phyloP scores from a whole-genome alignment of 2,888 invertebrate species.

The Seira ritae region DNA sequence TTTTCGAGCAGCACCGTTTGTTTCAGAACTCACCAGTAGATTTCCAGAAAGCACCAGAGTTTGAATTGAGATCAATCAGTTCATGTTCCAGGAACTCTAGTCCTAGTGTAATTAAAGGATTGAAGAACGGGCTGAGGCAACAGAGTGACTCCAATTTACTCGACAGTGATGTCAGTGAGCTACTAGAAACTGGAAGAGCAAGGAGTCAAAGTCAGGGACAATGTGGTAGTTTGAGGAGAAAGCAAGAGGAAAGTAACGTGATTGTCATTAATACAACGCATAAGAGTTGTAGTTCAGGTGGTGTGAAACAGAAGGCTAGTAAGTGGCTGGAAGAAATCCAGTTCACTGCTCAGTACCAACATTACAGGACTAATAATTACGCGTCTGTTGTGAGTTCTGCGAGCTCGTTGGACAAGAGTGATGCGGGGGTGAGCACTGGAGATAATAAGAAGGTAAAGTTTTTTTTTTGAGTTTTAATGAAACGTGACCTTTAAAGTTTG shows the following conservation, averaged over 20 bases:
- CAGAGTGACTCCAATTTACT: slow-evolving; percentile 61
- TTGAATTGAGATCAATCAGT: slow-evolving; percentile 56
- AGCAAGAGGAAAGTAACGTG: slow-evolving; percentile 28
- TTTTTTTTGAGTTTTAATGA: not conserved
- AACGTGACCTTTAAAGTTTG: slow-evolving; percentile 4
- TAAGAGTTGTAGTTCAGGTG: slow-evolving; percentile 15
- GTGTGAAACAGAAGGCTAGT: slow-evolving; percentile 32
- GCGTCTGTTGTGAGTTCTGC: slow-evolving; percentile 71
- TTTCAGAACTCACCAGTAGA: slow-evolving; percentile 55
- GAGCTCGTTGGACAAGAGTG: slow-evolving; percentile 64
- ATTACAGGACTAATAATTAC: slow-evolving; percentile 72
- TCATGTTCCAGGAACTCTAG: slow-evolving; percentile 54
- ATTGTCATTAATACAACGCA: slow-evolving; percentile 36
- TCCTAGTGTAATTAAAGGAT: slow-evolving; percentile 40
- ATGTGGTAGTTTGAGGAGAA: slow-evolving; percentile 49
- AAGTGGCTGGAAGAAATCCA: slow-evolving; percentile 72
- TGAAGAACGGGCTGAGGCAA: slow-evolving; percentile 31
- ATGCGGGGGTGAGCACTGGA: slow-evolving; percentile 16
- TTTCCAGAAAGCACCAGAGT: slow-evolving; percentile 29
- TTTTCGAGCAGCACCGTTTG: slow-evolving; percentile 61
- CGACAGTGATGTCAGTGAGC: slow-evolving; percentile 22
- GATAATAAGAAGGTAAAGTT: not conserved
- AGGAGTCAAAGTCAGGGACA: slow-evolving; percentile 64
- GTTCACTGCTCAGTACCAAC: slow-evolving; percentile 73
- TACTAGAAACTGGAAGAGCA: slow-evolving; percentile 39